Evolutionary conservation across 2,888 invertebrate species (phyloP).

Genomic region (Hydrotaea cyrtoneurina): DNA sequence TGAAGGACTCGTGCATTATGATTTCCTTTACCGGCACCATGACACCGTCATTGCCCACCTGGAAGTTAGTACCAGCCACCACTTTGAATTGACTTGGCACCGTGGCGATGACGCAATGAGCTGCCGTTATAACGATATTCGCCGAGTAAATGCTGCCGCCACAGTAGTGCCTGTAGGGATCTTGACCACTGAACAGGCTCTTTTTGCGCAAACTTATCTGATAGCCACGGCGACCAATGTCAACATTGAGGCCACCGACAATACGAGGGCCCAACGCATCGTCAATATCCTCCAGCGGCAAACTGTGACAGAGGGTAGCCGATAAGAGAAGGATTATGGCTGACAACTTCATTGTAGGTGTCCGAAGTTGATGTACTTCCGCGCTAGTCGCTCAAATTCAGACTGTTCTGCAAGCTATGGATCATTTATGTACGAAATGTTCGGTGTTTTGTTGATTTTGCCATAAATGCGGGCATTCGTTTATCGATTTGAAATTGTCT

Average conservation of each 20-base stretch:
- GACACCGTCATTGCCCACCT: constrained; percentile 80
- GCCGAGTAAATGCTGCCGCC: constrained; percentile 74
- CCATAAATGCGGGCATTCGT: constrained; percentile 6
- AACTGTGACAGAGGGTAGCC: background rate
- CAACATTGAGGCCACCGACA: constrained; percentile 73
- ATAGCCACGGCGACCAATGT: constrained; percentile 73
- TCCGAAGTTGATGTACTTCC: background rate
- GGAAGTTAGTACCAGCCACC: constrained; percentile 82
- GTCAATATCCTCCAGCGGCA: background rate
- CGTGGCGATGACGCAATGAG: constrained; percentile 74
- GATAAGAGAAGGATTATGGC: background rate
- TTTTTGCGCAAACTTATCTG: constrained; percentile 75
- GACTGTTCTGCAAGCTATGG: background rate
- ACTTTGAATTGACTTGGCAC: constrained; percentile 75
- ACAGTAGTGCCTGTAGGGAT: constrained; percentile 72
- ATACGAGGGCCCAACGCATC: constrained; percentile 70
- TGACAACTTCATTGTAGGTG: background rate
- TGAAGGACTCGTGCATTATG: constrained; percentile 82
- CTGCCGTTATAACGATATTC: constrained; percentile 73
- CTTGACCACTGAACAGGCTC: constrained; percentile 57
- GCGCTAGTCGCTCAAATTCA: background rate
- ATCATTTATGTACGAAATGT: background rate
- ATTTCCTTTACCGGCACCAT: constrained; percentile 81
- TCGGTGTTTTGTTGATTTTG: background rate
- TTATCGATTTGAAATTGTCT: background rate